A percentile compares a stretch with the other conserved stretches of the same genome.
Evolutionary conservation across 2,888 invertebrate species (phyloP).

Genomic region (Fabriciana adippe): DNA sequence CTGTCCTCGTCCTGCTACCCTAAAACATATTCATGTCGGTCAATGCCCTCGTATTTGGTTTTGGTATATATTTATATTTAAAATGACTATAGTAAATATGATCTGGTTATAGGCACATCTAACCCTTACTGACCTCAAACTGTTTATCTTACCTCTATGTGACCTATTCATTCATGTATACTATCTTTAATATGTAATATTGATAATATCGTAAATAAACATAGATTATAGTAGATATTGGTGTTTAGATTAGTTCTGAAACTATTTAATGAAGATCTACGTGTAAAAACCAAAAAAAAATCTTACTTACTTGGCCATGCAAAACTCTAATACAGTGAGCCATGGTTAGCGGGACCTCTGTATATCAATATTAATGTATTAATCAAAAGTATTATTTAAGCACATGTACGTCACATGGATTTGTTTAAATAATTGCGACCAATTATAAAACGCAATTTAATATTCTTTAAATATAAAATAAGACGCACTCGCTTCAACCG

Average conservation of each 20-base stretch:
- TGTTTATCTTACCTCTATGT: slow-evolving; percentile 55
- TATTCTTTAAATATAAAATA: slow-evolving; percentile 39
- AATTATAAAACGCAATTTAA: slow-evolving; percentile 49
- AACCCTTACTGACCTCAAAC: slow-evolving; percentile 39
- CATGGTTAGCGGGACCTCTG: slow-evolving; percentile 83
- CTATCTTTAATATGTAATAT: slow-evolving; percentile 45
- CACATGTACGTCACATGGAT: slow-evolving; percentile 71
- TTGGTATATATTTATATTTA: background rate
- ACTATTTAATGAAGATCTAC: slow-evolving; percentile 43
- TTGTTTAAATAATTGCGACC: slow-evolving; percentile 49
- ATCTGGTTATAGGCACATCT: slow-evolving; percentile 26
- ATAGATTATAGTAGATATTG: slow-evolving; percentile 34
- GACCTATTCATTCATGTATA: slow-evolving; percentile 59
- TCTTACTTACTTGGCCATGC: slow-evolving; percentile 86
- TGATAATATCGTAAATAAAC: slow-evolving; percentile 66
- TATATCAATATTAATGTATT: slow-evolving; percentile 53
- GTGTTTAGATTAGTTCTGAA: slow-evolving; percentile 16
- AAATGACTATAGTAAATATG: slow-evolving; percentile 19
- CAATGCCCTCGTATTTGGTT: background rate
- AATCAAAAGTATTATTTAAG: slow-evolving; percentile 51
- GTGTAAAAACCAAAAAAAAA: slow-evolving; percentile 48
- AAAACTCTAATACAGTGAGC: slow-evolving; percentile 90
- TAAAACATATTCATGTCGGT: slow-evolving; percentile 49
- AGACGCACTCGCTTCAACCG: slow-evolving; percentile 49
- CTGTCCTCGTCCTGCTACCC: slow-evolving; percentile 81